Evolutionary conservation across 2,888 invertebrate genomes (phyloP).

Genomic region (Marronus borbonicus): DNA sequence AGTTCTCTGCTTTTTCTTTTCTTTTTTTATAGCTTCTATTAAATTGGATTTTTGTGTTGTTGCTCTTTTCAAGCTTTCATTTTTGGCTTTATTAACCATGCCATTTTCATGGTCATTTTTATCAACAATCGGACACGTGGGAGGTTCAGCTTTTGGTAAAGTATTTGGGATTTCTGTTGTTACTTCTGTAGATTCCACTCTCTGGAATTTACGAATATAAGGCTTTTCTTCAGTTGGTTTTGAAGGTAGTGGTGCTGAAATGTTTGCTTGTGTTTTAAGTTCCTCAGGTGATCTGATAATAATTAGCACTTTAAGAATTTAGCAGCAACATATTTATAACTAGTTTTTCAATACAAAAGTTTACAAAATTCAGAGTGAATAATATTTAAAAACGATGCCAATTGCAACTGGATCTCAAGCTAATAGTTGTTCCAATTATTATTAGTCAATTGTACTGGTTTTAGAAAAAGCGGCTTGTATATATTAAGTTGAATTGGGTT

Average conservation of each 20-base stretch:
- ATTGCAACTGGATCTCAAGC: too few species aligned
- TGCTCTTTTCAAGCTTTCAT: constrained; percentile 36
- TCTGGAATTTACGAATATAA: constrained; percentile 61
- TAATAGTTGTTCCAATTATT: too few species aligned
- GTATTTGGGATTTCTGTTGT: constrained; percentile 21
- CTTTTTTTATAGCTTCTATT: constrained; percentile 55
- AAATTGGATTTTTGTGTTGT: constrained; percentile 44
- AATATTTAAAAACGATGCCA: too few species aligned
- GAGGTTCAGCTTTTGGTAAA: constrained; percentile 35
- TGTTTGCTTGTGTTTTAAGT: constrained; percentile 80
- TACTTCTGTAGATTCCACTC: constrained; percentile 48
- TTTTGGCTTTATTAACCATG: constrained; percentile 29
- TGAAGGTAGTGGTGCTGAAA: constrained; percentile 74
- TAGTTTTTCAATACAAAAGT: constrained; percentile 41
- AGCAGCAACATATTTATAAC: background rate
- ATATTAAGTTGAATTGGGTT: too few species aligned
- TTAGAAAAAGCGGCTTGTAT: too few species aligned
- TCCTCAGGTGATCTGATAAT: constrained; percentile 74
- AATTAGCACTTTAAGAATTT: constrained; percentile 34
- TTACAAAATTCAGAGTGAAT: background rate
- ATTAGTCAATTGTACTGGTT: too few species aligned
- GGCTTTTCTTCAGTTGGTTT: constrained; percentile 69
- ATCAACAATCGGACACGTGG: too few species aligned
- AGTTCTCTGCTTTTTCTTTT: constrained; percentile 58
- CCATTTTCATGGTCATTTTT: constrained; percentile 28